phyloP scores from a whole-genome alignment of 2,888 invertebrate genomes.

The Lasius platythorax region DNA sequence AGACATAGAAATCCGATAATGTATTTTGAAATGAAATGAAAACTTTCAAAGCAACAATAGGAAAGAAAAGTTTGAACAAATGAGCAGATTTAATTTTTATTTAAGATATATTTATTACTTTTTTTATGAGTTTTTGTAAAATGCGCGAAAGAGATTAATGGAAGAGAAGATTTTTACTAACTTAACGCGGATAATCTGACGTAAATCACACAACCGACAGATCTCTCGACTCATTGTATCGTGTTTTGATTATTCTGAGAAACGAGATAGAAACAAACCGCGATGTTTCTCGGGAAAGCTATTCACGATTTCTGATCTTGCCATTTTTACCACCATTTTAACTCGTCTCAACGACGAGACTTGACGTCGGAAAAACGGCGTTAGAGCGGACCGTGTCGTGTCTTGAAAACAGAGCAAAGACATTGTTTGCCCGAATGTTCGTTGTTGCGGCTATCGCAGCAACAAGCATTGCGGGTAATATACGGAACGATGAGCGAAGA shows the following conservation, averaged over 20 bases:
- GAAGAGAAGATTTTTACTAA: background rate
- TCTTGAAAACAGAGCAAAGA: constrained; percentile 15
- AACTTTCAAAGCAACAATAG: background rate
- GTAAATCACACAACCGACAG: background rate
- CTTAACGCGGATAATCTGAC: background rate
- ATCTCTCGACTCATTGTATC: background rate
- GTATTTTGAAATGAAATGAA: background rate
- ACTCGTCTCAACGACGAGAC: constrained; percentile 5
- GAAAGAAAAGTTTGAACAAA: background rate
- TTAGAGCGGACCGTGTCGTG: background rate
- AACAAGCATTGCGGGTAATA: constrained; percentile 47
- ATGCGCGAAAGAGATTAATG: background rate
- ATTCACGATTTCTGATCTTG: background rate
- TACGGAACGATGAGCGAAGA: constrained; percentile 58
- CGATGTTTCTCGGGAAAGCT: background rate
- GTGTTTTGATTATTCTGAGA: background rate
- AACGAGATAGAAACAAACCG: background rate
- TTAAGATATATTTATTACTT: background rate
- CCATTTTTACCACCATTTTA: constrained; percentile 16
- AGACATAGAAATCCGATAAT: background rate
- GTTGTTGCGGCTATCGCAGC: constrained; percentile 52
- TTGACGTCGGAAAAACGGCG: background rate
- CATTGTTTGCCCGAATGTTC: constrained; percentile 56
- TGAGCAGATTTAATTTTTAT: background rate
- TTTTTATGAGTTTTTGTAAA: background rate